These are phyloP conservation scores for Iselma pallidipennis DNA, from an alignment of 2,888 invertebrate genomes.

Conservation along the genomic window DNA sequence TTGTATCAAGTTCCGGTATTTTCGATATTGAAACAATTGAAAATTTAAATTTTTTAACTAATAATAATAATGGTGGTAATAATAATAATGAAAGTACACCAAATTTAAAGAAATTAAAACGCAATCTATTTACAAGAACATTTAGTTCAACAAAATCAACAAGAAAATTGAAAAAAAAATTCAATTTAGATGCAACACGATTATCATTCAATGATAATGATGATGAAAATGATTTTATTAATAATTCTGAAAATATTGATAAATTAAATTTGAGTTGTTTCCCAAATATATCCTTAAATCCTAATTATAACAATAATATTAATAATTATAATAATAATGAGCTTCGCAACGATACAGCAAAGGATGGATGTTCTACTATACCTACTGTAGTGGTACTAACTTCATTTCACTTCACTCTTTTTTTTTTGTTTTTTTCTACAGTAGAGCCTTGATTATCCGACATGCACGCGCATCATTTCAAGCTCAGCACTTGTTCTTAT, in stretches of 20 bases:
- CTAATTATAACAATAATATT: conserved; percentile 30
- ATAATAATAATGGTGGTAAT: neutral
- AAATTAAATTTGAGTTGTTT: conserved; percentile 51
- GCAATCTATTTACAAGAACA: conserved; percentile 50
- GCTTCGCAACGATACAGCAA: conserved; percentile 38
- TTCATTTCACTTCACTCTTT: conserved; percentile 46
- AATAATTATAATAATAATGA: conserved; percentile 30
- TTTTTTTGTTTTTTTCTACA: no score
- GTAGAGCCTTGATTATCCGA: no score
- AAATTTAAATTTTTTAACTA: conserved; percentile 39
- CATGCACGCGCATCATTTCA: no score
- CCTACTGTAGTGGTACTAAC: conserved; percentile 55
- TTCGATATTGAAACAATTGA: conserved; percentile 51
- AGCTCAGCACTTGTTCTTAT: no score
- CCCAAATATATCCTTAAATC: conserved; percentile 50
- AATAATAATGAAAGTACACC: conserved; percentile 24
- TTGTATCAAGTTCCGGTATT: conserved; percentile 49
- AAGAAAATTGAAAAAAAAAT: conserved; percentile 39
- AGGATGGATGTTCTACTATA: conserved; percentile 46
- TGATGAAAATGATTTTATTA: conserved; percentile 25
- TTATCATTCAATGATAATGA: conserved; percentile 42
- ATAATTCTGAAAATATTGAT: neutral
- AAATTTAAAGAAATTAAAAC: conserved; percentile 42
- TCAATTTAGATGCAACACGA: conserved; percentile 43
- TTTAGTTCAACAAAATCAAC: conserved; percentile 51